These are phyloP conservation scores for Brachionus manjavacas DNA, from an alignment of 1,140 invertebrate genomes.

Conservation along the genomic window DNA sequence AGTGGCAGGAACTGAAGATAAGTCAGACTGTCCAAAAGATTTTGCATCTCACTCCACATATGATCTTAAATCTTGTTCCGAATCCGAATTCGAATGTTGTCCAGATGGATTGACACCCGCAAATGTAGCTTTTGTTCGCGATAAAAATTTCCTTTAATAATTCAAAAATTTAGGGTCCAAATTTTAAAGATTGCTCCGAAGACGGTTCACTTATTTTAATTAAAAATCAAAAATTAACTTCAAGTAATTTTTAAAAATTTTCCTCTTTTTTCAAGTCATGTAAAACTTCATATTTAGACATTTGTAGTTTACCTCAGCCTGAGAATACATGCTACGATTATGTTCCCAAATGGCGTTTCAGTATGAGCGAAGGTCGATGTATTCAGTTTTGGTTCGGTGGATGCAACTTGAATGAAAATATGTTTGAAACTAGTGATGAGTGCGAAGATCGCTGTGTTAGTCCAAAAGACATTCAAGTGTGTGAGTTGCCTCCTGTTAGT, in stretches of 20 bases:
- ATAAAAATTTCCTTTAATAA: not conserved
- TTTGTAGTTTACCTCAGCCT: constrained; percentile 71
- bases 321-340: constrained; percentile 67
- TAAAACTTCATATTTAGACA: constrained; percentile 48
- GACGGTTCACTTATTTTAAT: not conserved
- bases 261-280: not conserved
- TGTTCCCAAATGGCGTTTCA: constrained; percentile 47
- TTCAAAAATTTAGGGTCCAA: not conserved
- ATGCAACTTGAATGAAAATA: constrained; percentile 80
- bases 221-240: not conserved
- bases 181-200: constrained; percentile 49
- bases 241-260: not conserved
- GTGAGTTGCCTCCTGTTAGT: not conserved
- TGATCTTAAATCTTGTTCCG: constrained; percentile 23
- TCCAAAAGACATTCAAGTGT: constrained; percentile 15
- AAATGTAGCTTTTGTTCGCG: not conserved
- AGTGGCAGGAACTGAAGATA: constrained; percentile 70
- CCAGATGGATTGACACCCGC: constrained; percentile 52
- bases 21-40: constrained; percentile 67
- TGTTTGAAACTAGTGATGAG: constrained; percentile 75
- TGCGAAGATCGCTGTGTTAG: constrained; percentile 61
- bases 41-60: constrained; percentile 53
- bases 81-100: constrained; percentile 47
- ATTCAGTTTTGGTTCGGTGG: constrained; percentile 78
- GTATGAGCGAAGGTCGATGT: constrained; percentile 59